These are phyloP conservation scores for Sycophaga agraensis DNA, from an alignment of 1,140 invertebrate genomes.

Conservation along the genomic window DNA sequence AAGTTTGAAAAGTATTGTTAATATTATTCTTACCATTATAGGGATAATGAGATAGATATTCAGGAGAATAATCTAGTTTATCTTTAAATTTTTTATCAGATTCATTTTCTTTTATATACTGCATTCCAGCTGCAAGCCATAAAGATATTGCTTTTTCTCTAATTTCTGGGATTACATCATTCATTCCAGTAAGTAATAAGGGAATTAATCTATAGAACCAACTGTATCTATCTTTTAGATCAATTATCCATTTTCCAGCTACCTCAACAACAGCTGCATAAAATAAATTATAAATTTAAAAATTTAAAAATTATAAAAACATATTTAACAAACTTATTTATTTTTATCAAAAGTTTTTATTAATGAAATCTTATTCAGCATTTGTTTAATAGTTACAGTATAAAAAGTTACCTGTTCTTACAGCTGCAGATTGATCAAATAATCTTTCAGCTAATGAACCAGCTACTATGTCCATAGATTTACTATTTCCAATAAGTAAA, in stretches of 20 bases:
- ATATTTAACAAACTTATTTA: slow-evolving; percentile 3
- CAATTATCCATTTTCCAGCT: slow-evolving; percentile 67
- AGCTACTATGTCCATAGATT: slow-evolving; percentile 64
- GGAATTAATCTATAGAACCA: slow-evolving; percentile 76
- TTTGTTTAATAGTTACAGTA: neutral
- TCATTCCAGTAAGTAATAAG: slow-evolving; percentile 71
- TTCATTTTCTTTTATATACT: slow-evolving; percentile 76
- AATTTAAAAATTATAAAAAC: slow-evolving; percentile 8
- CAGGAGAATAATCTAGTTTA: slow-evolving; percentile 68
- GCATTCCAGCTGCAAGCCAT: slow-evolving; percentile 70
- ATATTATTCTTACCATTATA: slow-evolving; percentile 54
- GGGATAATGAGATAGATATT: slow-evolving; percentile 65
- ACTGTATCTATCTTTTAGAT: slow-evolving; percentile 75
- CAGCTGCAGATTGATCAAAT: slow-evolving; percentile 72
- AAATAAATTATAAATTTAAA: slow-evolving; percentile 3
- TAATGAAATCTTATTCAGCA: neutral
- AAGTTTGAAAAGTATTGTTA: neutral
- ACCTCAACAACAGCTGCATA: slow-evolving; percentile 64
- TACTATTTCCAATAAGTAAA: slow-evolving; percentile 63
- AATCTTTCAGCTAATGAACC: slow-evolving; percentile 71
- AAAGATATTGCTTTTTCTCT: slow-evolving; percentile 59
- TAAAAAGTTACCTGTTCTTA: slow-evolving; percentile 62
- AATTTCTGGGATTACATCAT: slow-evolving; percentile 71
- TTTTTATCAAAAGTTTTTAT: slow-evolving; percentile 1
- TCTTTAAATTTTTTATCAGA: slow-evolving; percentile 73